Percentiles rank a stretch among this genome's conserved stretches.
Conservation (phyloP, 2,888 invertebrate genomes). For the Chloromyia formosa region DNA sequence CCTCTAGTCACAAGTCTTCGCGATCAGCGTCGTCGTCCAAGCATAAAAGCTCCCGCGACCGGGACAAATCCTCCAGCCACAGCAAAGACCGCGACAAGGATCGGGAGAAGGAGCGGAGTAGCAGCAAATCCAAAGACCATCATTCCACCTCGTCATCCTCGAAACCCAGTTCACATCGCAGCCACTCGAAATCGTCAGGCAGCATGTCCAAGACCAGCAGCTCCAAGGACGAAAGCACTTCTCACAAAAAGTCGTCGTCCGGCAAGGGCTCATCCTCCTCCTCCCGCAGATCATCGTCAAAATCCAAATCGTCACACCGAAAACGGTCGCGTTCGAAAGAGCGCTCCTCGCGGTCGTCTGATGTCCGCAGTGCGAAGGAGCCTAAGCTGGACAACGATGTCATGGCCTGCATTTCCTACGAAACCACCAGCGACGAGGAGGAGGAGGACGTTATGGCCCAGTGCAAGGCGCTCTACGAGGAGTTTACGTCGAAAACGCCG, state of each 20-base stretch:
- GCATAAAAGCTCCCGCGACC: constrained; percentile 33
- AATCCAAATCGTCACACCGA: constrained; percentile 16
- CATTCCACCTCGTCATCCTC: constrained; percentile 6
- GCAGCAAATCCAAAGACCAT: constrained; percentile 2
- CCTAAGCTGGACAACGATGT: constrained; percentile 10
- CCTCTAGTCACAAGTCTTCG: constrained; percentile 28
- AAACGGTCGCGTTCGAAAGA: constrained; percentile 43
- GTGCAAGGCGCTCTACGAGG: constrained; percentile 87
- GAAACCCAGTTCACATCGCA: constrained; percentile 31
- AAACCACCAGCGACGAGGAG: constrained; percentile 67
- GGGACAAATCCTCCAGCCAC: constrained; percentile 14
- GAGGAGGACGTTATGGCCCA: constrained; percentile 80
- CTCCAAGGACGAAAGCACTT: too few species aligned
- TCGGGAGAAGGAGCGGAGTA: background rate
- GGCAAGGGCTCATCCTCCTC: background rate
- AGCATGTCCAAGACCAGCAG: constrained; percentile 14
- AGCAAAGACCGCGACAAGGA: constrained; percentile 24
- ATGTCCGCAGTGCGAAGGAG: constrained; percentile 45
- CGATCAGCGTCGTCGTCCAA: constrained; percentile 11
- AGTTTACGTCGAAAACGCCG: constrained; percentile 65
- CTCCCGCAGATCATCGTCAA: constrained; percentile 44
- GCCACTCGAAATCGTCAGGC: constrained; percentile 18
- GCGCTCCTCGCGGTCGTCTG: constrained; percentile 39
- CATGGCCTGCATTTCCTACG: constrained; percentile 50
- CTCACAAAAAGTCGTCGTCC: constrained; percentile 10